A percentile compares a stretch with the other conserved stretches of the same genome.
Evolutionary conservation across 2,113 vertebrate genomes (phyloP).

Genomic region (Triplophysa siluroides): DNA sequence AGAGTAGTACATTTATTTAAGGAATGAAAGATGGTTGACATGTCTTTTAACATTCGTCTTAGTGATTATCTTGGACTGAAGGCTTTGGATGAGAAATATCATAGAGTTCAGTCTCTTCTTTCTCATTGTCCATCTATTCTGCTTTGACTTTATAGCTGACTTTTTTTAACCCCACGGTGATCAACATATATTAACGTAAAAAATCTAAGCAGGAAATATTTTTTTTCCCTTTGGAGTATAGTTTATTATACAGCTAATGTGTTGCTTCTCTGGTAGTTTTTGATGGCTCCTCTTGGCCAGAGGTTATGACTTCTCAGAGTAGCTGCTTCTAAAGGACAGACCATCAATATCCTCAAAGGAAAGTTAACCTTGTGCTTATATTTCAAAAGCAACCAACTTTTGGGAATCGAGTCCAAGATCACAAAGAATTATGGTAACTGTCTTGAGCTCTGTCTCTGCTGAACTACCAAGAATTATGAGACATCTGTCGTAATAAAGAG

Average conservation of each 20-base stretch:
- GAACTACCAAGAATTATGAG: neutral
- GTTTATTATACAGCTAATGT: constrained; percentile 64
- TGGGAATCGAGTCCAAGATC: neutral
- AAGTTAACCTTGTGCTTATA: neutral
- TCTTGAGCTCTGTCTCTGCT: neutral
- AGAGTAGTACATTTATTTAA: no score
- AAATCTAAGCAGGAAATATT: constrained; percentile 72
- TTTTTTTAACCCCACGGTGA: constrained; percentile 45
- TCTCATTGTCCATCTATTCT: constrained; percentile 10
- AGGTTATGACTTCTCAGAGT: constrained; percentile 7
- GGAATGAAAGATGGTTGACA: no score
- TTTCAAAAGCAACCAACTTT: neutral
- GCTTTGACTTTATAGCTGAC: constrained; percentile 61
- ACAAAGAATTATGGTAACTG: neutral
- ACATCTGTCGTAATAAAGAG: neutral
- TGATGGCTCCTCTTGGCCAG: constrained; percentile 45
- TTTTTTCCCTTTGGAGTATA: constrained; percentile 55
- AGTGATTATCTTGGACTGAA: constrained; percentile 29
- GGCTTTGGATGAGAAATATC: constrained; percentile 28
- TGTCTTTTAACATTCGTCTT: neutral
- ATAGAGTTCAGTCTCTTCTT: constrained; percentile 5
- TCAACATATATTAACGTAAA: constrained; percentile 46
- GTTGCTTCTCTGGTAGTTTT: constrained; percentile 57
- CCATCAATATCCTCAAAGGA: neutral
- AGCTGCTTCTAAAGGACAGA: neutral